Conservation (phyloP, 92 coral and sea anemone species). For the Porites rus region DNA sequence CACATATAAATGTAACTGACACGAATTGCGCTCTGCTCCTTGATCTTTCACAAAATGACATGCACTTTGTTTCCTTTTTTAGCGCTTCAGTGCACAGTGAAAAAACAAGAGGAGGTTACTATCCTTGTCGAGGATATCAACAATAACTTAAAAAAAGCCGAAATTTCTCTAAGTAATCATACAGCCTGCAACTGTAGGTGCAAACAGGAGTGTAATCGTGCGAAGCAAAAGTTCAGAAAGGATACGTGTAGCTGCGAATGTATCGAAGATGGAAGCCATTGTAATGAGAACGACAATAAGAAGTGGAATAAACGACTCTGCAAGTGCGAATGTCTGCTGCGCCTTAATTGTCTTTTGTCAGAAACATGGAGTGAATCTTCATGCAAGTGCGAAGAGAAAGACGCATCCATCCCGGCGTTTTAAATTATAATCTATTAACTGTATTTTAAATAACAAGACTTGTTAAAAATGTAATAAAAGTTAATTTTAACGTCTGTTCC, state of each 20-base stretch:
- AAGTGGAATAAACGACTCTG: constrained; percentile 8
- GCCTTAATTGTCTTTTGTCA: neutral
- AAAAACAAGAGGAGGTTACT: neutral
- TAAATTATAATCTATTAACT: neutral
- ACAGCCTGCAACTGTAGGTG: constrained; percentile 17
- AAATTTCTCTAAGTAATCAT: constrained; percentile 21
- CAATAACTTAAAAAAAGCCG: too few species aligned
- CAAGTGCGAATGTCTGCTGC: neutral
- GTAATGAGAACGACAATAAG: neutral
- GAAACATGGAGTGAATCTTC: neutral
- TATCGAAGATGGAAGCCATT: neutral
- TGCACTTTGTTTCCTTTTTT: neutral
- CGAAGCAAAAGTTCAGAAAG: neutral
- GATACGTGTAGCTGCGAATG: constrained; percentile 1
- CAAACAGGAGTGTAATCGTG: neutral
- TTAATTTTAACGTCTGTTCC: too few species aligned
- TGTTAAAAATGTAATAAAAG: too few species aligned
- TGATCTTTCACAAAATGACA: too few species aligned
- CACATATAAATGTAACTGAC: too few species aligned
- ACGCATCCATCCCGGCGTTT: neutral
- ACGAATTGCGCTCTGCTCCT: too few species aligned
- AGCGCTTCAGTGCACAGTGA: neutral
- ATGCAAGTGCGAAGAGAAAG: constrained; percentile 8
- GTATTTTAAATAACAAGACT: too few species aligned
- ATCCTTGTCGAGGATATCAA: neutral